phyloP scores from a whole-genome alignment of 2,797 vertebrate species.

The Acanthurus tractus region DNA sequence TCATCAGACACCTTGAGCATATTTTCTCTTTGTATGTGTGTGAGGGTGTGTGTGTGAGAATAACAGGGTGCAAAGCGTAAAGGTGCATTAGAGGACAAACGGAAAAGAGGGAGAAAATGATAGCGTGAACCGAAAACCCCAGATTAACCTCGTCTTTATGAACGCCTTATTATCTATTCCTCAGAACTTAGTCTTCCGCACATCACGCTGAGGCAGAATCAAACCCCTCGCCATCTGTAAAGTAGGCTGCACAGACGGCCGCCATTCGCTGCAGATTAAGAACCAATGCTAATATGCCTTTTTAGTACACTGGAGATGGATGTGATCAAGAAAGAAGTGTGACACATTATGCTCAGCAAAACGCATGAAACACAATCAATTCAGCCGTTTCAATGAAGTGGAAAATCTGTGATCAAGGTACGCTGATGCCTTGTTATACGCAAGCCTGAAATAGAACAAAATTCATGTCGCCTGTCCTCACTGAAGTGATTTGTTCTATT shows the following conservation, averaged over 20 bases:
- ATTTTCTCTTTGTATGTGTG: slow-evolving; percentile 58
- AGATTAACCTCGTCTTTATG: slow-evolving; percentile 58
- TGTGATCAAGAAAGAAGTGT: slow-evolving; percentile 59
- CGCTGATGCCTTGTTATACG: slow-evolving; percentile 31
- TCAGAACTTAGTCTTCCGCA: slow-evolving; percentile 42
- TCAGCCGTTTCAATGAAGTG: slow-evolving; percentile 41
- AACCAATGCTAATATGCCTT: slow-evolving; percentile 71
- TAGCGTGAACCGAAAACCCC: slow-evolving; percentile 46
- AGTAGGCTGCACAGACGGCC: slow-evolving; percentile 65
- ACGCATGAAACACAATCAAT: slow-evolving; percentile 63
- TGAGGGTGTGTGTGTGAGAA: slow-evolving; percentile 37
- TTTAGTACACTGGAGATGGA: slow-evolving; percentile 52
- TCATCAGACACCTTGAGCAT: slow-evolving; percentile 77
- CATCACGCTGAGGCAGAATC: slow-evolving; percentile 52
- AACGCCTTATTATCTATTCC: slow-evolving; percentile 43
- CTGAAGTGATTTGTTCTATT: slow-evolving; percentile 42
- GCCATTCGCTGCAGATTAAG: slow-evolving; percentile 62
- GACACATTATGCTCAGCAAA: slow-evolving; percentile 50
- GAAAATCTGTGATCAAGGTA: slow-evolving; percentile 48
- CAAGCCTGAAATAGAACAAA: slow-evolving; percentile 51
- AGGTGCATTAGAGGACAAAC: slow-evolving; percentile 65
- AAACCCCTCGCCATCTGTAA: slow-evolving; percentile 67
- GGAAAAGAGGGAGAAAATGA: slow-evolving; percentile 40
- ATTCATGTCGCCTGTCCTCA: slow-evolving; percentile 20
- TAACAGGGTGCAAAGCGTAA: slow-evolving; percentile 45